Base-by-base conservation (phyloP, 2,888 invertebrate species). In the Scaptomyza tumidula region DNA sequence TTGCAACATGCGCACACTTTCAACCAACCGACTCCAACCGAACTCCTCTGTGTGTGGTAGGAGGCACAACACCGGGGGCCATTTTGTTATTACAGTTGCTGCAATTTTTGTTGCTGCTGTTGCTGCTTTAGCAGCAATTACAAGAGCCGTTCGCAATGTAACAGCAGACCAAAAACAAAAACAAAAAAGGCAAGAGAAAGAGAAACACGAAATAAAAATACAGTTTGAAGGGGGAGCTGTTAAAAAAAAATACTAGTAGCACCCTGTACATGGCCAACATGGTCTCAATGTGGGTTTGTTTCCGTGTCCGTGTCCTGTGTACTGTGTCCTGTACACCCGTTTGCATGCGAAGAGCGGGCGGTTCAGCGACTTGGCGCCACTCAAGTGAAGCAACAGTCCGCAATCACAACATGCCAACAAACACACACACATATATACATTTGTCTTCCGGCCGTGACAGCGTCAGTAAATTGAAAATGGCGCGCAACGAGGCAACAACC, bases 81-180 rank as follows among this genome's bases (percentile, higher is more conserved):
- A 88, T 88, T 85, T 83, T 83, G 80, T 88, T 85, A 85, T 86
- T 83, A 86, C 86, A 83, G 83, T 88, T 85, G 79, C 74, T 76
- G 80, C 86, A 81, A 71, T 85, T 87, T 79, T 79, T 71, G 80
- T 72, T 74, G 80, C 74, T 49, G 37, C 5, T 37, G 37, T 75
- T 68, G 48, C 62, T 68, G 76, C 64, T 86, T 81, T 78, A 78
- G 71, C 75, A 87, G 72, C 81, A 87, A 87, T 83, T 83, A 85
- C 85, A 87, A 76, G 55, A 55, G 69, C 46, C 59, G 60, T 2
- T 9, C 14, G 63, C 64, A 72, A 33, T 52, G 63, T 60, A 48
- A 54, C 49, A 60, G 44, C 14, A 65, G 35, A 44, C 11, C 29
- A 35, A 64, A 46, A 16, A 6, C 7, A 14, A 16, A 48, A 19